Conservation (phyloP, 2,888 invertebrate genomes). For the Callinectes sapidus region DNA sequence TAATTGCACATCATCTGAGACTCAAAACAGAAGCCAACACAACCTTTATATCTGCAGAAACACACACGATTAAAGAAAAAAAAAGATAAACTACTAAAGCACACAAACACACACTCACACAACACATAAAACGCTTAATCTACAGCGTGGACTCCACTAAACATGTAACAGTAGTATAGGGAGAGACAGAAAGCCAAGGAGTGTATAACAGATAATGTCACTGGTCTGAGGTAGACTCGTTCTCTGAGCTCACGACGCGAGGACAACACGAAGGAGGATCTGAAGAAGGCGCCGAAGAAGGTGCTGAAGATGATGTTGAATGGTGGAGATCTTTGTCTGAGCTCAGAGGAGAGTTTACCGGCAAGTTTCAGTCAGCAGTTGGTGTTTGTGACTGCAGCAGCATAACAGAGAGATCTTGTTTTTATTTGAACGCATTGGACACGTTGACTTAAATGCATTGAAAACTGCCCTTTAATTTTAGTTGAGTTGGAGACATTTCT, state of each 20-base stretch:
- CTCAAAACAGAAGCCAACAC: neutral
- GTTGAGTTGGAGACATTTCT: neutral
- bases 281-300: neutral
- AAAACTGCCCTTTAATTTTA: neutral
- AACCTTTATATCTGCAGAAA: slow-evolving; percentile 34
- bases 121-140: neutral
- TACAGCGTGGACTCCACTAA: neutral
- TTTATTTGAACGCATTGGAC: neutral
- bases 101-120: neutral
- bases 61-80: slow-evolving; percentile 46
- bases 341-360: slow-evolving; percentile 7
- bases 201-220: neutral
- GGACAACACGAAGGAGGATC: neutral
- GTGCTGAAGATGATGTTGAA: neutral
- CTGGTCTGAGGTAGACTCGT: neutral
- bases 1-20: neutral
- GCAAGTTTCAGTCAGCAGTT: neutral
- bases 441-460: neutral
- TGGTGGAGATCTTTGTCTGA: neutral
- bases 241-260: slow-evolving; percentile 9
- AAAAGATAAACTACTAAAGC: slow-evolving; percentile 5
- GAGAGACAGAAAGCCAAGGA: neutral
- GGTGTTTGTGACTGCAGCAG: neutral
- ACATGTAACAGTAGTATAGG: neutral
- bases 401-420: neutral